Conservation (phyloP, 2,797 vertebrate genomes). For the Menidia menidia region DNA sequence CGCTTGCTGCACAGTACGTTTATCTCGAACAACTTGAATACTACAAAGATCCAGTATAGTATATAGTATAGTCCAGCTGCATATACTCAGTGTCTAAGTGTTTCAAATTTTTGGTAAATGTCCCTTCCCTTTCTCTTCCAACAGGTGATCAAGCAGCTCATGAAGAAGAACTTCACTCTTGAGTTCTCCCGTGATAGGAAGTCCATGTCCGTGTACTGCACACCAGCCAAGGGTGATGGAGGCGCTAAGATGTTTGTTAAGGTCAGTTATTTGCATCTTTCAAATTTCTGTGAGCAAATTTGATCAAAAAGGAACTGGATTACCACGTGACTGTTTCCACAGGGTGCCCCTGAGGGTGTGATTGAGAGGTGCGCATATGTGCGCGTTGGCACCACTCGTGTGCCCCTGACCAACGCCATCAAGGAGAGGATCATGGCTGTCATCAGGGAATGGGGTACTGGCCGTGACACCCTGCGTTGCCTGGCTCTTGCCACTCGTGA, state of each 20-base stretch:
- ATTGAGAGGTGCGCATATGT: constrained; percentile 93
- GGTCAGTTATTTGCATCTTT: constrained; percentile 68
- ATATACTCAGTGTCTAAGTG: not conserved
- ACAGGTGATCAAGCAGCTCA: constrained; percentile 93
- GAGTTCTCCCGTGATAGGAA: constrained; percentile 98
- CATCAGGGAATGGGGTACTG: constrained; percentile 94
- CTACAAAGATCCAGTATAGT: not conserved
- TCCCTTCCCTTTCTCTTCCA: constrained; percentile 2
- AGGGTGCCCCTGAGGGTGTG: constrained; percentile 95
- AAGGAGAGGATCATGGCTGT: constrained; percentile 90
- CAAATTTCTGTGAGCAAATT: not conserved
- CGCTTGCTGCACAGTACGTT: constrained; percentile 88
- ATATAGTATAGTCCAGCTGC: not conserved
- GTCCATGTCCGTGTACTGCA: constrained; percentile 96
- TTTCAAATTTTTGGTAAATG: not conserved
- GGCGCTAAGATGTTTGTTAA: constrained; percentile 96
- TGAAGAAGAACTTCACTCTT: constrained; percentile 95
- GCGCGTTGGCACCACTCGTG: constrained; percentile 90
- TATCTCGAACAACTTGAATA: not conserved
- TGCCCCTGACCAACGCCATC: constrained; percentile 86
- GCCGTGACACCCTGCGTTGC: constrained; percentile 93
- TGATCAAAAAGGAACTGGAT: not conserved
- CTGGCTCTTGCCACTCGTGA: constrained; percentile 94
- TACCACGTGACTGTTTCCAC: constrained; percentile 7
- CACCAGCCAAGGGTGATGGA: constrained; percentile 89